phyloP scores from a whole-genome alignment of 1,140 invertebrate species.

The Anastrepha ludens region DNA sequence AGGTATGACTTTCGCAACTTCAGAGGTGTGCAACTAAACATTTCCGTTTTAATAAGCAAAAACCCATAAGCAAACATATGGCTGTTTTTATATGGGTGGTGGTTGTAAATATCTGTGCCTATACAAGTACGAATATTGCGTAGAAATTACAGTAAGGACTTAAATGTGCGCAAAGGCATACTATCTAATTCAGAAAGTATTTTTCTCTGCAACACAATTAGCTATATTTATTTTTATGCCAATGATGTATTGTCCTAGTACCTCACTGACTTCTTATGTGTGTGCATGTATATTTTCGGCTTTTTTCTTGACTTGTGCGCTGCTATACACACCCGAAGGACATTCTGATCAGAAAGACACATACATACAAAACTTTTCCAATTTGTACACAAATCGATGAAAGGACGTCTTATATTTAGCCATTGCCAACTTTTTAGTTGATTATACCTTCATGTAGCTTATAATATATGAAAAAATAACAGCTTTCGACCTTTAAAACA shows the following conservation, averaged over 20 bases:
- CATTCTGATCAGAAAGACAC: neutral
- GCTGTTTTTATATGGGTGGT: no score
- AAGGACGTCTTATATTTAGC: neutral
- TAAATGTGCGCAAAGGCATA: no score
- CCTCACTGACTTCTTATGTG: neutral
- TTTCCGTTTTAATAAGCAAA: no score
- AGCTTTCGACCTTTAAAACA: neutral
- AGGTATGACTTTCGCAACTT: no score
- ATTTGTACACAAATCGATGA: conserved; percentile 41
- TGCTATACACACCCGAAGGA: conserved; percentile 51
- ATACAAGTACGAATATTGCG: no score
- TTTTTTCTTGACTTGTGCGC: neutral
- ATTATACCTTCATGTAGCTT: neutral
- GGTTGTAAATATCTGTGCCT: no score
- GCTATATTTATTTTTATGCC: no score
- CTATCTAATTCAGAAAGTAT: no score
- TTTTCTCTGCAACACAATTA: no score
- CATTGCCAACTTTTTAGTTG: neutral
- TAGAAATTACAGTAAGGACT: no score
- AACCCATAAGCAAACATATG: no score
- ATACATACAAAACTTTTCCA: neutral
- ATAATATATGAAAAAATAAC: neutral
- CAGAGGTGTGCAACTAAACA: no score
- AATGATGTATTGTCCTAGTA: neutral
- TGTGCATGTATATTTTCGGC: neutral